These are phyloP conservation scores for Leptura quadrifasciata DNA, from an alignment of 2,888 invertebrate species.

Conservation along the genomic window DNA sequence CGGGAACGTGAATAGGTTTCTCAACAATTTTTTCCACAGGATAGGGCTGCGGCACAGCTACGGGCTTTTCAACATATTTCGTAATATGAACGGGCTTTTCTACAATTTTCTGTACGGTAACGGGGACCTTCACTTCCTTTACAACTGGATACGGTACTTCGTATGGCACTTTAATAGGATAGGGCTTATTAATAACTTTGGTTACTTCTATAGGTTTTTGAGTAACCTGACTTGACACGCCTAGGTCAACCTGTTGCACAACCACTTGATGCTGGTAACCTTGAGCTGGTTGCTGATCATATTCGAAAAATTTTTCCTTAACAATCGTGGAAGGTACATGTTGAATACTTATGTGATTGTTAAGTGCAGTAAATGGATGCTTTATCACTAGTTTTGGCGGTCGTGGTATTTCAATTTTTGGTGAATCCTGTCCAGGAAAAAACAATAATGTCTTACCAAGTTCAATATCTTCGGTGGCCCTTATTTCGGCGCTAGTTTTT, in stretches of 20 bases:
- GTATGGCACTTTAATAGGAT: conserved; percentile 69
- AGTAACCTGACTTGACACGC: conserved; percentile 62
- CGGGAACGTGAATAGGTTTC: conserved; percentile 73
- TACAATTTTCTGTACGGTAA: conserved; percentile 63
- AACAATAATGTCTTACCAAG: conserved; percentile 71
- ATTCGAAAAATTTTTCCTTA: conserved; percentile 54
- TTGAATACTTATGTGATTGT: conserved; percentile 49
- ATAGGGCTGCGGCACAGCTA: conserved; percentile 63
- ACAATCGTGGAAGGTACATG: conserved; percentile 48
- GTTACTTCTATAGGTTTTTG: conserved; percentile 72
- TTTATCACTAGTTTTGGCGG: conserved; percentile 45
- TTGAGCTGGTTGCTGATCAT: conserved; percentile 61
- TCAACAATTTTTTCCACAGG: conserved; percentile 72
- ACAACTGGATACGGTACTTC: conserved; percentile 62
- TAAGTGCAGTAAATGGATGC: conserved; percentile 47
- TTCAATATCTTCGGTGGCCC: conserved; percentile 73
- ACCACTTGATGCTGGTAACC: conserved; percentile 56
- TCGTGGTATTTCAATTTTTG: conserved; percentile 52
- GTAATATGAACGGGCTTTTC: conserved; percentile 72
- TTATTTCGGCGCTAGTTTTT: conserved; percentile 55
- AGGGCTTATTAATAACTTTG: conserved; percentile 69
- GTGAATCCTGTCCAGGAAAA: conserved; percentile 53
- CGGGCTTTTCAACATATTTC: conserved; percentile 69
- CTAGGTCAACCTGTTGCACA: conserved; percentile 65
- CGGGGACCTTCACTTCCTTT: conserved; percentile 64